Base-by-base conservation (phyloP, 2,113 vertebrate species). In the Poeciliopsis turrubarensis region DNA sequence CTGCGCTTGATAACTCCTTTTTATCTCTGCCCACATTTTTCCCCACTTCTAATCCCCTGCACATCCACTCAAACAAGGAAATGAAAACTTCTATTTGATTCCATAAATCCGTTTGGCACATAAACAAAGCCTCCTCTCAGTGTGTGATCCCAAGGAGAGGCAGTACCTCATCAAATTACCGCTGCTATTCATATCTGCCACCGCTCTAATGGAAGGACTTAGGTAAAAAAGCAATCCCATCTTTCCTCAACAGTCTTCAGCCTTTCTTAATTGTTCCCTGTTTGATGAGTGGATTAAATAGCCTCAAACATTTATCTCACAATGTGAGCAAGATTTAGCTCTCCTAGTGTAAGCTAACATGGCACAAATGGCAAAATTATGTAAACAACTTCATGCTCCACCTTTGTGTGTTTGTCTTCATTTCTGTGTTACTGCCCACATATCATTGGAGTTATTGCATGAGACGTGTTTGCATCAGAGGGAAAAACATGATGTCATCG, bases 51-150 rank as follows among this genome's bases (percentile, higher is more conserved):
- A 93, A 91, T 93, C 93, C 89, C 62, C 84, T 78, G 70, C 85
- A 84, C 65, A 65, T 92, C 76, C 47, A 84, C 80, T 90, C 78
- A 88, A 92, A 93, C 89, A 93, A 90, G 90, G 88, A 92, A 93
- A 94, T 92, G 80, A 93, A 93, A 91, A 90, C 76, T 86, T 92
- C 77, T 91, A 82, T 88, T 90, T 90, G 89, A 91, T 92, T 91
- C 90, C 88, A 91, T 90, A 91, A 94, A 93, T 93, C 92, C 92
- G 80, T 92, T 86, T 93, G 91, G 92, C 91, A 88, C 72, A 9
- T 92, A 85, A 92, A 94, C 93, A 93, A 93, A 93, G 92, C 85
- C 79, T 87, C 69, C 80, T 88, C 90, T 92, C 92, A 89, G 74
- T 86, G 84, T 89, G 85, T 84, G 85, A 88, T 89, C 87, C 87